Base-by-base conservation (phyloP, 2,888 invertebrate genomes). In the Parascotia fuliginaria region DNA sequence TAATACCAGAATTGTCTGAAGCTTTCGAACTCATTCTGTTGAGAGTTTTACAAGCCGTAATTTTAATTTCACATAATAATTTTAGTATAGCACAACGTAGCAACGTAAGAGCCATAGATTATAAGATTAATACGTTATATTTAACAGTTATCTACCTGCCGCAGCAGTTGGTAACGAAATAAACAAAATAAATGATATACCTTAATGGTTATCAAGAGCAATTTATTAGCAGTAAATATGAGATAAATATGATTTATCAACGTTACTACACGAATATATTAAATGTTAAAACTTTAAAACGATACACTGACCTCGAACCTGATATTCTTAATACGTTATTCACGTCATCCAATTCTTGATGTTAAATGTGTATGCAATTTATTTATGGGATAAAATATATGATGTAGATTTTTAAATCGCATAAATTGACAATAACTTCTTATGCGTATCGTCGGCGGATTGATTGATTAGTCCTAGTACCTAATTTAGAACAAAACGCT, bases 191-290 rank as follows among this genome's bases (percentile, higher is more conserved):
- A 19, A 36, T n/a, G 11, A 19, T 16, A 3, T 19, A 19, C 34
- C 6, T 33, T 19, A 7, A 0, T 5, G 12, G 29, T 28, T 47
- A 56, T 46, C 53, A 45, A 13, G 31, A 42, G 27, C 48, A 36
- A 65, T 55, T 52, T 27, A 34, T 65, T 48, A 50, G 11, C 34
- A n/a, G n/a, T 15, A 36, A 61, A 50, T 15, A 16, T 39, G 28
- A 54, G 32, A 62, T 62, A 51, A 50, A 50, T 40, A 31, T 50
- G 51, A 65, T 58, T 45, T 33, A 58, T 48, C n/a, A 9, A 36
- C 6, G 7, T 19, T 42, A 22, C 47, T 13, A 24, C 1, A 24
- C 24, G 24, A 7, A 9, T 24, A 24, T 36, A 24, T 47, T 47
- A 22, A 7, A 7, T 24, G 49, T 53, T 65, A 9, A 27, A 7